Percentiles rank a stretch among this genome's conserved stretches.
These are phyloP conservation scores for Trypoxylus dichotomus DNA, from an alignment of 1,140 invertebrate species.

Conservation along the genomic window DNA sequence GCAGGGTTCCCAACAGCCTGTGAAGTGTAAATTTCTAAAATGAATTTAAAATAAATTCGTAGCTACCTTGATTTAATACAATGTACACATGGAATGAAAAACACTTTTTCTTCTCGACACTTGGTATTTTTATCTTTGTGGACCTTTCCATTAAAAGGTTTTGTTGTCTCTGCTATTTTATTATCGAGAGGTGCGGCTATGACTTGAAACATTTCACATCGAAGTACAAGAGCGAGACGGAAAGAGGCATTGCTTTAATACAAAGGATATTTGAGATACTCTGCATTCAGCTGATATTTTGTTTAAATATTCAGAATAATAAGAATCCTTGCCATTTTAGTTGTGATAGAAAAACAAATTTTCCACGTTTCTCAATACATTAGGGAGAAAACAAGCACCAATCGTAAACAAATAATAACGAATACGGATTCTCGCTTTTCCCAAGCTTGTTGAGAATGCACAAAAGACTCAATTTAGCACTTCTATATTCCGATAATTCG, in stretches of 20 bases:
- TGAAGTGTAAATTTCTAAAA: too few relatives aligned
- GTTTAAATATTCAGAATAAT: not conserved
- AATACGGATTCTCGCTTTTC: not conserved
- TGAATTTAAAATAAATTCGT: too few relatives aligned
- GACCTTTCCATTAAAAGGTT: not conserved
- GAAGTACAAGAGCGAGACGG: not conserved
- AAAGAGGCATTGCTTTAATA: slow-evolving; percentile 3
- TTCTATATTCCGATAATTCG: not conserved
- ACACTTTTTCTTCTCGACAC: not conserved
- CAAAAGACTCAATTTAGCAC: not conserved
- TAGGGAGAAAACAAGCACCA: not conserved
- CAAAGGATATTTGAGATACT: not conserved
- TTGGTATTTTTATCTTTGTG: not conserved
- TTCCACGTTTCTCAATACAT: too few relatives aligned
- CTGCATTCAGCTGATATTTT: not conserved
- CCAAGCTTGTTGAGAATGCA: not conserved
- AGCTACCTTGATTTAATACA: too few relatives aligned
- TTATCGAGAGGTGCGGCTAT: not conserved
- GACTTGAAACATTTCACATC: not conserved
- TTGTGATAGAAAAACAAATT: too few relatives aligned
- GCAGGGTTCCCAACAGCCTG: too few relatives aligned
- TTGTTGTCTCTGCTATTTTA: not conserved
- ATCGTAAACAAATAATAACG: not conserved
- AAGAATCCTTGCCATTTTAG: too few relatives aligned
- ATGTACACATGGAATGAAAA: not conserved